Percentiles rank a stretch among this genome's conserved stretches.
Evolutionary conservation across 2,888 invertebrate genomes (phyloP).

Genomic region (Hecatera dysodea): DNA sequence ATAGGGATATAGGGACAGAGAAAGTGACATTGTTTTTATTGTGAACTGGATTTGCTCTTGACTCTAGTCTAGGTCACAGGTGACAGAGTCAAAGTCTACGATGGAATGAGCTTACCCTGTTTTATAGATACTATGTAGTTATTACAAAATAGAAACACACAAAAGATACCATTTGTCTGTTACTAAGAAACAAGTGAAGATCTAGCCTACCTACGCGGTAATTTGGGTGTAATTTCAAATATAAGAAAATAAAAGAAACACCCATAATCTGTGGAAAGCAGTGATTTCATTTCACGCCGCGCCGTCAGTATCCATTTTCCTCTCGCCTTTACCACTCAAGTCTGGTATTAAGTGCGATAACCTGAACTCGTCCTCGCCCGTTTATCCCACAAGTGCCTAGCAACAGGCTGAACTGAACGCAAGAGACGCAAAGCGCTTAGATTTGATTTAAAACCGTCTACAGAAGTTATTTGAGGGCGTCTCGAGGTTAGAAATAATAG

Average conservation of each 20-base stretch:
- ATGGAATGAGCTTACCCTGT: too few species aligned
- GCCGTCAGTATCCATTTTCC: neutral
- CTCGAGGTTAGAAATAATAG: constrained; percentile 86
- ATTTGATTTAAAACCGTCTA: constrained; percentile 64
- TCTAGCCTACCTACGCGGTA: neutral
- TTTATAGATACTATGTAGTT: too few species aligned
- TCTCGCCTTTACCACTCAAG: neutral
- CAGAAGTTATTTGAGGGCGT: constrained; percentile 79
- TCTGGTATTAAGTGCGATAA: constrained; percentile 19
- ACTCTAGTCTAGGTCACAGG: too few species aligned
- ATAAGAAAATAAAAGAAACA: neutral
- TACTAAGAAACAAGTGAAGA: neutral
- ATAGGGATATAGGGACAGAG: too few species aligned
- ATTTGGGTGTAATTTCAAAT: neutral
- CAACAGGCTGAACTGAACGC: constrained; percentile 40
- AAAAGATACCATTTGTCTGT: neutral
- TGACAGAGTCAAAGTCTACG: too few species aligned
- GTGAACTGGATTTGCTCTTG: too few species aligned
- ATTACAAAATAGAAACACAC: too few species aligned
- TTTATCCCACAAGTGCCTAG: constrained; percentile 27
- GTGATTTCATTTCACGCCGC: neutral
- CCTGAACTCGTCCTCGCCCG: constrained; percentile 10
- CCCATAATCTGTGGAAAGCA: neutral
- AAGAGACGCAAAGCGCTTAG: constrained; percentile 31
- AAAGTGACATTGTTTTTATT: too few species aligned